A percentile compares a stretch with the other conserved stretches of the same genome.
Conservation (phyloP, 2,797 vertebrate species). For the Micrastur ruficollis region DNA sequence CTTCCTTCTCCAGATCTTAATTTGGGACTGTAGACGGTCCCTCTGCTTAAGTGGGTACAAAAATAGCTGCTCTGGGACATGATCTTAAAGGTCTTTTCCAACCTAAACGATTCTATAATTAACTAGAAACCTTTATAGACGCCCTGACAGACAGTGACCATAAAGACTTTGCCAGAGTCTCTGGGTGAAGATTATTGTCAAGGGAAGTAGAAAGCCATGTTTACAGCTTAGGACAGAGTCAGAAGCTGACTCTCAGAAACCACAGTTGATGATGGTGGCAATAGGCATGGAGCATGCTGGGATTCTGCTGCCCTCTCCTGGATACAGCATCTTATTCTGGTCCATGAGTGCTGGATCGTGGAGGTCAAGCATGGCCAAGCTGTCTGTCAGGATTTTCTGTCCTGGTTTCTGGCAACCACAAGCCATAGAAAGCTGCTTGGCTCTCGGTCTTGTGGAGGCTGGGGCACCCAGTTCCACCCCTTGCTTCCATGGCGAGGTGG, state of each 20-base stretch:
- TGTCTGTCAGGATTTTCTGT: not conserved
- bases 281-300: not conserved
- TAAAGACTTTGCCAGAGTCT: not conserved
- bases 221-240: not conserved
- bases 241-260: not conserved
- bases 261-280: rapidly evolving
- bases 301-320: constrained; percentile 45
- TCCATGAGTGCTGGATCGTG: rapidly evolving
- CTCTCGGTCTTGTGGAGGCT: rapidly evolving
- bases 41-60: not conserved
- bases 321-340: not conserved
- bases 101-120: too few species aligned
- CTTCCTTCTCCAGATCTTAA: not conserved
- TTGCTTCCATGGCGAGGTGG: not conserved
- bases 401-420: not conserved
- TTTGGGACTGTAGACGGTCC: not conserved
- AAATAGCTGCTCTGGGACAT: not conserved
- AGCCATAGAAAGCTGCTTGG: not conserved
- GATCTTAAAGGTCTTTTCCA: too few species aligned
- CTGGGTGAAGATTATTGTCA: not conserved
- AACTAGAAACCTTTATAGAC: not conserved
- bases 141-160: not conserved
- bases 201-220: not conserved
- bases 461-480: not conserved
- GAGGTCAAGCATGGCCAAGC: not conserved